Evolutionary conservation across 2,113 vertebrate genomes (phyloP).

Genomic region (Ptychochromis oligacanthus): DNA sequence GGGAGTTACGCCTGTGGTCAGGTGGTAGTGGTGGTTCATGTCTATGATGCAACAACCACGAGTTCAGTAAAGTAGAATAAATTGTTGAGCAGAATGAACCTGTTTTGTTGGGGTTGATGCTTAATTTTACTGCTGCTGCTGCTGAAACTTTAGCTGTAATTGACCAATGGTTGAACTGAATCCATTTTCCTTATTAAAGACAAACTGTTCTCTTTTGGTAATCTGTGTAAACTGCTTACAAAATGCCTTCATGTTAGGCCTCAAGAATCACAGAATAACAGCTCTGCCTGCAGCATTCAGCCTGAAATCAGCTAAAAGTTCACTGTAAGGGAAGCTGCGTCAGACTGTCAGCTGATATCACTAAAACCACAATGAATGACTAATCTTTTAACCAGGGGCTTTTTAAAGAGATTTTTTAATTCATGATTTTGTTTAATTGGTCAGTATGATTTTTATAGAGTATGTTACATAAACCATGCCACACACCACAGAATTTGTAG

Average conservation of each 20-base stretch:
- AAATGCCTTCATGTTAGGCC: background rate
- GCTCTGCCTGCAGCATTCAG: no score
- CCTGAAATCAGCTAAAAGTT: background rate
- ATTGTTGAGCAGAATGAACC: background rate
- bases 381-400: no score
- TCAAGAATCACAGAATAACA: no score
- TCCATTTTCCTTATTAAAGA: background rate
- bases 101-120: background rate
- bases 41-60: background rate
- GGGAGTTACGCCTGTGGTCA: background rate
- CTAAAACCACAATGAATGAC: no score
- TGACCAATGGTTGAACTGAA: background rate
- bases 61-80: background rate
- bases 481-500: no score
- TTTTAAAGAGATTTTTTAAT: no score
- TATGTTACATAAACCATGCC: no score
- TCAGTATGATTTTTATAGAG: no score
- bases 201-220: background rate
- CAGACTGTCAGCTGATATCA: no score
- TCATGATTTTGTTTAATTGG: no score
- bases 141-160: slow-evolving; percentile 4
- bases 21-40: background rate
- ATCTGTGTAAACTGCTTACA: background rate
- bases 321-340: background rate
- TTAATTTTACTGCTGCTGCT: background rate